Conservation (phyloP, 1,140 invertebrate species). For the Maconellicoccus hirsutus region DNA sequence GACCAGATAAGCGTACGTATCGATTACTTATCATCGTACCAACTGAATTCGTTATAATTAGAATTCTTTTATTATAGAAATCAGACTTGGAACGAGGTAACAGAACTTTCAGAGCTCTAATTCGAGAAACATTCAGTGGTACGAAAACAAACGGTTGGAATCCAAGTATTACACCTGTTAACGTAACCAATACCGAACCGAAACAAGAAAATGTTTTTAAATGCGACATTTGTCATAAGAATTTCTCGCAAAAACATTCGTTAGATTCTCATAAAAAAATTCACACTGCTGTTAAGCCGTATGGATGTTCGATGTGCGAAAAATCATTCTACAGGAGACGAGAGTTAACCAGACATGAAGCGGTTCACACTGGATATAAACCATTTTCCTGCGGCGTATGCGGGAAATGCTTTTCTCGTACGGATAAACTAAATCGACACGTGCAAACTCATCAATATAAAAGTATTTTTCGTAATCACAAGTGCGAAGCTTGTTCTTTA, state of each 20-base stretch:
- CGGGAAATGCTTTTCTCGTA: slow-evolving; percentile 31
- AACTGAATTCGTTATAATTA: neutral
- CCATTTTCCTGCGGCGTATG: slow-evolving; percentile 32
- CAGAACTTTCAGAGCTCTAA: slow-evolving; percentile 14
- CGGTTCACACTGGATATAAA: slow-evolving; percentile 37
- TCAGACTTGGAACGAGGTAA: slow-evolving; percentile 20
- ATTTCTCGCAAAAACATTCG: neutral
- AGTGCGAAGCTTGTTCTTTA: slow-evolving; percentile 11
- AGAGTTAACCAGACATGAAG: slow-evolving; percentile 33
- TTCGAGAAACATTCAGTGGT: slow-evolving; percentile 12
- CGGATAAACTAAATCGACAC: slow-evolving; percentile 31
- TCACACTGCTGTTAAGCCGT: slow-evolving; percentile 19
- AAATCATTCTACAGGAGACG: slow-evolving; percentile 20
- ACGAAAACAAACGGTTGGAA: slow-evolving; percentile 15
- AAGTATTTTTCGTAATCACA: slow-evolving; percentile 12
- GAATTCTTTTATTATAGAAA: neutral
- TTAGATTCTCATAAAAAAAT: slow-evolving; percentile 17
- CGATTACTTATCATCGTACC: neutral
- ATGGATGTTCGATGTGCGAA: slow-evolving; percentile 16
- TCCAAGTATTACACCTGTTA: neutral
- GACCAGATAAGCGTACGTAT: slow-evolving; percentile 13
- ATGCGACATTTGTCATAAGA: slow-evolving; percentile 36
- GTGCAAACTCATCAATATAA: slow-evolving; percentile 19
- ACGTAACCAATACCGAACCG: neutral
- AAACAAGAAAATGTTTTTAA: slow-evolving; percentile 34